A percentile compares a stretch with the other conserved stretches of the same genome.
Conservation (phyloP, 2,888 invertebrate species). For the Plebejus melissa region DNA sequence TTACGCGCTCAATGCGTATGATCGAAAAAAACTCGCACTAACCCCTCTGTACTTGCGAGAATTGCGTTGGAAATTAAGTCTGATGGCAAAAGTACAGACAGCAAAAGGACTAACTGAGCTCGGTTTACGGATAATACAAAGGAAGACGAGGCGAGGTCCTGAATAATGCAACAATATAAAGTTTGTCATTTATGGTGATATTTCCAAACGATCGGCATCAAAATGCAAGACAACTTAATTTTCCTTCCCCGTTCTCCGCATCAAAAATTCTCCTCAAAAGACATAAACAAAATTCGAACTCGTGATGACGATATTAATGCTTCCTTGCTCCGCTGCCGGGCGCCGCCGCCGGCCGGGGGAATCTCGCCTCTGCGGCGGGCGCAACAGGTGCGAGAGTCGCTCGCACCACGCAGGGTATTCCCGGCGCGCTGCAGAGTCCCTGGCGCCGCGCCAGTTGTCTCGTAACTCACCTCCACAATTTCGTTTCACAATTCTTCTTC, state of each 20-base stretch:
- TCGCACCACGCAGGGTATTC: not conserved
- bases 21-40: too few relatives aligned
- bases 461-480: constrained; percentile 25
- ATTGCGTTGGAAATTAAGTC: too few relatives aligned
- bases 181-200: constrained; percentile 20
- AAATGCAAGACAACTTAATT: constrained; percentile 26
- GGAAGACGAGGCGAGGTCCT: not conserved
- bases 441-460: constrained; percentile 25
- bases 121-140: constrained; percentile 1
- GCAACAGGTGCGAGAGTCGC: constrained; percentile 18
- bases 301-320: constrained; percentile 30
- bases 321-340: not conserved
- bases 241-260: constrained; percentile 26
- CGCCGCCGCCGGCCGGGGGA: not conserved
- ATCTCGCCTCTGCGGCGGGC: not conserved
- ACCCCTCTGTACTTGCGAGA: too few relatives aligned
- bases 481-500: constrained; percentile 18
- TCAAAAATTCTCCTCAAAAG: constrained; percentile 23
- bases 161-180: constrained; percentile 23
- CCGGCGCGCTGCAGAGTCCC: not conserved
- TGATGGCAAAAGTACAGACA: not conserved
- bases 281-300: constrained; percentile 29
- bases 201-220: constrained; percentile 21
- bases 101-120: not conserved
- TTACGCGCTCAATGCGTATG: too few relatives aligned